Evolutionary conservation across 1,140 invertebrate species (phyloP).

Genomic region (Penaeus vannamei): DNA sequence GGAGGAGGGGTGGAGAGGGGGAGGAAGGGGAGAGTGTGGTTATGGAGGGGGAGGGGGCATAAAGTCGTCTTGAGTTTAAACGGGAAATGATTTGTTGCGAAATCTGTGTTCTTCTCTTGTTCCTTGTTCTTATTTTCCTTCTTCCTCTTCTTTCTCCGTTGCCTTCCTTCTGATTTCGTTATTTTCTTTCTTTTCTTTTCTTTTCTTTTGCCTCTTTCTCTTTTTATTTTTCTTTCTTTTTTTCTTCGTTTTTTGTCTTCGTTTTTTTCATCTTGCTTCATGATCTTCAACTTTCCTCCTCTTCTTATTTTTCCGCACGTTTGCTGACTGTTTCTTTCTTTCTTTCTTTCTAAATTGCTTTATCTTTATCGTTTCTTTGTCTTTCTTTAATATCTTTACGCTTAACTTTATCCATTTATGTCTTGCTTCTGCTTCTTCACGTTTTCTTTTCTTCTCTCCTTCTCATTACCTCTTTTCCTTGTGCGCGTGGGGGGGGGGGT

Average conservation of each 20-base stretch:
- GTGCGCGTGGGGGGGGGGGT: neutral
- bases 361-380: neutral
- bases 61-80: too few species aligned
- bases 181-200: neutral
- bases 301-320: neutral
- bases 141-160: neutral
- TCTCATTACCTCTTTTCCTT: too few species aligned
- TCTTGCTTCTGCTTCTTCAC: neutral
- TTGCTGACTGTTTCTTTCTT: neutral
- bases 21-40: too few species aligned
- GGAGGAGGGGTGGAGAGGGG: too few species aligned
- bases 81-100: too few species aligned
- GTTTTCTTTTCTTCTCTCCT: too few species aligned
- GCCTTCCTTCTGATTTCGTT: neutral
- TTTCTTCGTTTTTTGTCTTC: neutral
- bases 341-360: neutral
- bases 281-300: neutral
- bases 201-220: neutral
- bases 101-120: too few species aligned
- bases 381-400: neutral
- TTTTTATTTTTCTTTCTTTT: neutral
- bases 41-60: too few species aligned
- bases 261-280: neutral
- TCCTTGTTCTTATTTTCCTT: neutral
- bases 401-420: neutral